Base-by-base conservation (phyloP, 2,888 invertebrate species). In the Cerastis leucographa region DNA sequence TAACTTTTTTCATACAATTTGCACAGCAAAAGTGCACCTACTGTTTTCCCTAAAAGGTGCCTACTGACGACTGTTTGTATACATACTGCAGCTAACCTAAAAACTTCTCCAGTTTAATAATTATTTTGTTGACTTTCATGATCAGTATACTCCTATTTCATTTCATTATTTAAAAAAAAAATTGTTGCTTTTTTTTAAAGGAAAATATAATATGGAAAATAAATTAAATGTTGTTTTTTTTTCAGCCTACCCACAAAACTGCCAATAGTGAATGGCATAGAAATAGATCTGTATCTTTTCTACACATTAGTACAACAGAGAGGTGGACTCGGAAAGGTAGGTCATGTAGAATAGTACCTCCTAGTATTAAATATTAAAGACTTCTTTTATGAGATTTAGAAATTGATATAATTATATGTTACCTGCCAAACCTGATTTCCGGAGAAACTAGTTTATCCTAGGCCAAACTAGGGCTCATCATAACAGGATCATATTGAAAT, bases 271-370 rank as follows among this genome's bases (percentile, higher is more conserved):
- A 99, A 98, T 97, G 99, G 99, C 77, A 97, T 98, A 91, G 98
- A 98, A 94, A 97, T 99, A 92, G 99, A 99, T 97, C 97, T 99
- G 87, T 99, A 98, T 96, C 97, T 98, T 83, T 97, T 99, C 88
- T 99, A 99, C 96, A 98, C 98, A 90, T 97, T 99, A 92, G 99
- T 99, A 71, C 99, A 98, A 89, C 98, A 98, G 85, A 97, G 98
- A 90, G 99, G 99, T 89, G 99, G 99, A 89, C 98, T 99, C 97
- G 97, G 99, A 89, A 99, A 99, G 98, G 99, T 99, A 95, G 96
- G 69, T 22, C n/a, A 29, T 7, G 3, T 29, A 49, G 2, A 42
- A 74, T n/a, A n/a, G 94, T n/a, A 35, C 2, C 92, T 68, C n/a
- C 46, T 49, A 62, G 59, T 40, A 40, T 25, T 22, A 35, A 35